Evolutionary conservation across 2,888 invertebrate species (phyloP), one percentile per base, ranked within the genome.

Genomic region (Pachymerium ferrugineum): DNA sequence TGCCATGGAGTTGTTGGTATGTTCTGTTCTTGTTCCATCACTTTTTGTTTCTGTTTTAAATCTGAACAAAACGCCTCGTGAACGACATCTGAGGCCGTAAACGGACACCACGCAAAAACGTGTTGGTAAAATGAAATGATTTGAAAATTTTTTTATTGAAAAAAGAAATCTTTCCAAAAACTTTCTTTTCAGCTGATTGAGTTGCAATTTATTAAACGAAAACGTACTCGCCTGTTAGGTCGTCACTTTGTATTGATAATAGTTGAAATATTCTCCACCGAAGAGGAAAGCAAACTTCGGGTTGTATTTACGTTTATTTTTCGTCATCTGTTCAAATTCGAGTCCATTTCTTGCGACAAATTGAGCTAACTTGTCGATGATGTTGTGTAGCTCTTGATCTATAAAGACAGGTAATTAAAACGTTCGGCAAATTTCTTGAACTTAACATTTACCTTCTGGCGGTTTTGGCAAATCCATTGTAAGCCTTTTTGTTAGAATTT

Each of bases 251-350:
- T 91, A 96, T 84, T 95, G 94, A 85, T 99, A 99, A 85, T 98
- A 98, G 83, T 92, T 93, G 85, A 90, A 95, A 85, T 89, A 90
- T 81, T 97, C 96, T 74, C 97, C 97, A 78, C 97, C 97, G 85
- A 94, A 97, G 76, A 99, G 87, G 85, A 98, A 99, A 80, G 92
- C 90, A 86, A 98, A 98, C 83, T 96, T 96, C 3, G 96, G 94
- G 84, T 99, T 98, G 82, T 94, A 94, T 84, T 94, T 93, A 85
- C 98, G 97, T 85, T 97, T 97, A 81, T 93, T 93, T 87, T 97
- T 97, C 76, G 97, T 97, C 92, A 97, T 97, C 85, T 93, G 91
- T 86, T 98, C 98, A 85, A 97, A 97, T 83, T 97, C 97, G n/a
- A 95, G 96, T 73, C 98, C 98, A 90, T 97, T 98, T 84, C 97